Evolutionary conservation across 2,888 invertebrate species (phyloP), one percentile per base, ranked within the genome.

Genomic region (Drosophila picticornis): DNA sequence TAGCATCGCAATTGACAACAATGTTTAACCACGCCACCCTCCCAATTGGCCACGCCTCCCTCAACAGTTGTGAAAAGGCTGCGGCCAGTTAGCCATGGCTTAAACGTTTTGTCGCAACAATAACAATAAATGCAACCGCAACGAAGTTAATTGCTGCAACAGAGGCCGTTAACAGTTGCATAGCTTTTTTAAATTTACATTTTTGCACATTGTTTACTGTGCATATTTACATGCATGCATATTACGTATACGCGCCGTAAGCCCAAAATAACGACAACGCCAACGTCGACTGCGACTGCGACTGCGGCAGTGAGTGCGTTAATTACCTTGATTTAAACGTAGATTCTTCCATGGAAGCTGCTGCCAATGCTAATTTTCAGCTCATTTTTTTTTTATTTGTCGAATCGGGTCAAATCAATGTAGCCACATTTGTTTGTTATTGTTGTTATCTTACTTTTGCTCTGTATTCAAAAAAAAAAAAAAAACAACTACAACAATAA

Each of bases 241-340:
- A 79, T 79, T 77, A 81, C 75, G 79, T 64, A 83, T 83, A 75
- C 81, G 75, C 76, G 43, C 62, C 69, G 83, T 72, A 75, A 66
- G 70, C 57, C 40, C 36, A 57, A 56, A 56, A 9, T 27, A n/a
- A 59, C 62, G 25, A 4, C 40, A 19, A 29, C 48, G 34, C 3
- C 56, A 9, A 31, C 55, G 52, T 9, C 43, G 25, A 38, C 65
- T 10, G 0, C 9, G 52, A 22, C 65, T 11, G 55, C 63, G 40
- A 34, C 34, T 4, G 32, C 38, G 52, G 27, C 48, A 55, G 43
- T 13, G 52, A 9, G 43, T 27, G 43, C 66, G 53, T 75, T 75
- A 66, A 75, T 71, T 79, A 63, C 46, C 56, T n/a, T 61, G 70
- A 61, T 52, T 75, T 48, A 72, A 65, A 38, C 58, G n/a, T 57